Base-by-base conservation (phyloP, 2,797 vertebrate species). In the Gymnoscopelus microlampas region DNA sequence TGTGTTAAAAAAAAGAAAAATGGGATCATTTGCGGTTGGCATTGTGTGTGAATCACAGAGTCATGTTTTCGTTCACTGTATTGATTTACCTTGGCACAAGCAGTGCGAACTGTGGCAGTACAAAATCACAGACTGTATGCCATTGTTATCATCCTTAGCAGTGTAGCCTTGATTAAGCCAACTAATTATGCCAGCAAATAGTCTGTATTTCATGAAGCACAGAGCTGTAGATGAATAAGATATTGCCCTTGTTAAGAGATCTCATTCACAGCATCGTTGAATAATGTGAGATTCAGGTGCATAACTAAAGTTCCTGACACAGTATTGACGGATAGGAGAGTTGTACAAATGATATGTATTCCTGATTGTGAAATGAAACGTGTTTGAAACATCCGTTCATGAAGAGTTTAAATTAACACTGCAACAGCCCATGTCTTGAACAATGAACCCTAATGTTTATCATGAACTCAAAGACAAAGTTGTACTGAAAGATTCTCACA, bases 131-230 rank as follows among this genome's bases (percentile, higher is more conserved):
- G 66, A 74, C 63, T 63, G 70, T 77, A 69, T 58, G 54, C 73
- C 77, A 65, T 53, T 75, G 80, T 86, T 87, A 89, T 86, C 77
- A 53, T 54, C 71, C 75, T 76, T 80, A 83, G 83, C 85, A 65
- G 62, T 60, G 68, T 81, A 68, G 76, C 68, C 81, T 77, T 84
- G 85, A 90, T 89, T 89, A 86, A 77, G 74, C 73, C 76, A 62
- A 79, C 82, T 90, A 88, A 92, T 91, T 89, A 89, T 76, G 23
- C 5, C 81, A 61, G 84, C 70, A 80, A 82, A 85, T 80, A 26
- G 5, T 19, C 12, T 69, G 59, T 70, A 86, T 65, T 87, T 74
- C 78, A 85, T 72, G 77, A 86, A 76, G 82, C 67, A 32, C 66
- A 39, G 70, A 83, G 83, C 68, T 74, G 77, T 70, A 73, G 89